Base-by-base conservation (phyloP, 1,140 invertebrate genomes). In the Pogonomyrmex californicus region DNA sequence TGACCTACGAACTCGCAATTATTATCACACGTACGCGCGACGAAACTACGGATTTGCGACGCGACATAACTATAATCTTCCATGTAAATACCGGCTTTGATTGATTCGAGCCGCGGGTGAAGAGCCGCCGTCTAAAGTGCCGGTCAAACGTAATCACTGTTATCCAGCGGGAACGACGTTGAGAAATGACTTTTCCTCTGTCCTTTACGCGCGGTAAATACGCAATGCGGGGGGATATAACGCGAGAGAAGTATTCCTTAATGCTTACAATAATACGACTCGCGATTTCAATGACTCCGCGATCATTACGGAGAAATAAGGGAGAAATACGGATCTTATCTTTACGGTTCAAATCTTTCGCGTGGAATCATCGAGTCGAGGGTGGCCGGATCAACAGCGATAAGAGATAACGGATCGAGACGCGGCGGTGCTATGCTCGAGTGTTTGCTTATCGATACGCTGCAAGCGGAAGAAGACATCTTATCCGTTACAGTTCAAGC, bases 341-440 rank as follows among this genome's bases (percentile, higher is more conserved):
- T 92, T 91, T 88, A 87, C 89, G 81, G 71, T 78, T 87, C 47
- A 71, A 71, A 92, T 91, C 89, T 85, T 90, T 68, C 71, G 36
- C 56, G 38, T 49, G 68, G 77, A 78, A 68, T 76, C 78, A 44
- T 63, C 73, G 86, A 83, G 54, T 60, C 36, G 68, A 86, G 89
- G 90, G 83, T 91, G 90, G 89, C 65, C 58, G 78, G 85, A 82
- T 82, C 78, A 38, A 7, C 33, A 9, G 44, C 65, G 90, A 91
- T 91, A 90, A 90, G 81, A 91, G 89, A 90, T 91, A 91, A 91
- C 88, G 86, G 89, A 14, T 62, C 47, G 71, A 47, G 30, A 62
- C 68, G 54, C 17, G 68, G 10, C 66, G 54, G 23, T 68, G 38
- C n/a, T 41, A 49, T 23, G 77, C 73, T 56, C 65, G 88, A 75